These are phyloP conservation scores for Eulimnadia texana DNA, from an alignment of 1,140 invertebrate species.

Conservation along the genomic window DNA sequence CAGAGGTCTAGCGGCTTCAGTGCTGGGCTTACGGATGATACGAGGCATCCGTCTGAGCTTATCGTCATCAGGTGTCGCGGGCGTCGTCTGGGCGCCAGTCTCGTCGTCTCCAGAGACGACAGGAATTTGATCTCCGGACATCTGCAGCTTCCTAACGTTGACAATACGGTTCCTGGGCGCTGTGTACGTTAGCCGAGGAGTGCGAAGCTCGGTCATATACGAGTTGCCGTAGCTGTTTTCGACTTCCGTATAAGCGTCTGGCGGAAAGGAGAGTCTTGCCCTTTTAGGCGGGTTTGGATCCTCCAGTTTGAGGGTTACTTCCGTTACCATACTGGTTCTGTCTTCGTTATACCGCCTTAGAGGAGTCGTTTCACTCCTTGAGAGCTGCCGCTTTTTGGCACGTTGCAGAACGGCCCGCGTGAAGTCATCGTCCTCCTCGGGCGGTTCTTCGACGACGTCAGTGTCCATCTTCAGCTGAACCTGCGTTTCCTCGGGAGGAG, in stretches of 20 bases:
- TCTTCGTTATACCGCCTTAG: not conserved
- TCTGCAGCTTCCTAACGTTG: not conserved
- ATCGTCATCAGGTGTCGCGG: conserved; percentile 7
- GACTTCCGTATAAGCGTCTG: not conserved
- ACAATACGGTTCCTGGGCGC: not conserved
- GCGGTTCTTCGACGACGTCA: not conserved
- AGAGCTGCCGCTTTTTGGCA: not conserved
- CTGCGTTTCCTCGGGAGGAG: conserved; percentile 4
- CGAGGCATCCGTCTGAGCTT: not conserved
- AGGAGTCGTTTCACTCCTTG: not conserved
- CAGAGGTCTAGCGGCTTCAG: not conserved
- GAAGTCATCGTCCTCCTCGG: conserved; percentile 4
- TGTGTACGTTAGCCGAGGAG: conserved; percentile 5
- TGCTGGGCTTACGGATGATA: not conserved
- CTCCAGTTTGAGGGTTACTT: not conserved
- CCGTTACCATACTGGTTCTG: not conserved
- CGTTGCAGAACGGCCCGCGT: not conserved
- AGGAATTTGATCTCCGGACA: too few species aligned
- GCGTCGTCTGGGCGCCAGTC: not conserved
- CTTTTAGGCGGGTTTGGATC: not conserved
- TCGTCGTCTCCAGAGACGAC: not conserved
- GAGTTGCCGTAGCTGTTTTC: not conserved
- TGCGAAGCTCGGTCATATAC: not conserved
- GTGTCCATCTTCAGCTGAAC: not conserved
- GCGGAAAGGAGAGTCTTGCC: conserved; percentile 4